A percentile compares a stretch with the other conserved stretches of the same genome.
Conservation (phyloP, 2,797 vertebrate genomes). For the Darevskia nairensis region DNA sequence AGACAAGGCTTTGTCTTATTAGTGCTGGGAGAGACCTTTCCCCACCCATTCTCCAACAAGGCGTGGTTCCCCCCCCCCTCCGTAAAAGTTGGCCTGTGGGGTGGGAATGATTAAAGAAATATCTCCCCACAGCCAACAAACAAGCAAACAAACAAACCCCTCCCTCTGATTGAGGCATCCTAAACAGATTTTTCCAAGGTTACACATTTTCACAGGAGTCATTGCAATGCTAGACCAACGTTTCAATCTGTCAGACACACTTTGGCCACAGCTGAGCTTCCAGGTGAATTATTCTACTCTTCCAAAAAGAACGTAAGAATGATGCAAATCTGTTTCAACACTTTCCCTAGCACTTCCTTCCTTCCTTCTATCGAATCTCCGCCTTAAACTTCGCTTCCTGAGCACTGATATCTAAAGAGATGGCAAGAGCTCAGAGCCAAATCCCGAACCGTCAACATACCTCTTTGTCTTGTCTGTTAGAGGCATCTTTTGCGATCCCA, state of each 20-base stretch:
- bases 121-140: no score
- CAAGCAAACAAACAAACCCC: no score
- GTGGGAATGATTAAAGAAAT: no score
- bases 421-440: not conserved
- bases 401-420: not conserved
- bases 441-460: no score
- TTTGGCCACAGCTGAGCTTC: not conserved
- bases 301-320: not conserved
- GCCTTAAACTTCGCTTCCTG: not conserved
- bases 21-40: constrained; percentile 29
- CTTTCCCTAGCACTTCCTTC: not conserved
- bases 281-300: not conserved
- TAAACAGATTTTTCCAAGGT: no score
- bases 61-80: no score
- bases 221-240: no score
- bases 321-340: no score
- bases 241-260: not conserved
- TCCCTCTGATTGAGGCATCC: no score
- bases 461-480: not conserved
- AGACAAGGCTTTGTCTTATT: constrained; percentile 16
- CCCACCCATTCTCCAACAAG: constrained; percentile 8
- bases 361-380: not conserved
- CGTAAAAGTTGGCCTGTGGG: no score
- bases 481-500: not conserved
- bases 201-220: no score